Conservation (phyloP, 53 echinoderm and acorn worm genomes). For the Hippasteria phrygiana region DNA sequence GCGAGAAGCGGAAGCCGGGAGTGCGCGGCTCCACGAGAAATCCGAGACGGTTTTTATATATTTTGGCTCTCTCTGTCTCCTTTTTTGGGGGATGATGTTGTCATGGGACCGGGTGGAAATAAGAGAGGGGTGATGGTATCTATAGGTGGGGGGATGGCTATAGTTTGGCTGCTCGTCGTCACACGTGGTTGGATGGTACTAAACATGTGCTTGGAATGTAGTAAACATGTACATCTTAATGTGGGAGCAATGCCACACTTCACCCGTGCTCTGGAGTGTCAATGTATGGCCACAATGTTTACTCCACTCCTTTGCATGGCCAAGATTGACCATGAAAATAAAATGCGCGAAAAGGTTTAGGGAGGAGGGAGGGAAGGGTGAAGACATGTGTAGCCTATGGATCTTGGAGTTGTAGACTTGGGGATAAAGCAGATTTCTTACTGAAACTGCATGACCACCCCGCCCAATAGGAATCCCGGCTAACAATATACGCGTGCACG, state of each 20-base stretch:
- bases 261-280: slow-evolving; percentile 3
- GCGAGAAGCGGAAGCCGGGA: slow-evolving; percentile 35
- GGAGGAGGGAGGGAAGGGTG: no score
- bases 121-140: slow-evolving; percentile 13
- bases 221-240: neutral
- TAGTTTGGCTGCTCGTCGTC: neutral
- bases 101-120: slow-evolving; percentile 34
- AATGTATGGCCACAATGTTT: no score
- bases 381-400: no score
- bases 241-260: slow-evolving; percentile 8
- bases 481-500: slow-evolving; percentile 53
- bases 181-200: slow-evolving; percentile 9
- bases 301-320: no score
- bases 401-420: slow-evolving; percentile 4
- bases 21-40: slow-evolving; percentile 46
- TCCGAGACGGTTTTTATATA: slow-evolving; percentile 29
- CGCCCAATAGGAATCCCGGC: neutral
- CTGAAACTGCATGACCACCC: neutral
- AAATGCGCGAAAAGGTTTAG: no score
- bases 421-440: neutral
- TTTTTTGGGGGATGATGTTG: neutral
- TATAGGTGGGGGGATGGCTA: neutral
- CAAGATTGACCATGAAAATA: no score
- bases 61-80: neutral
- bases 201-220: neutral